Base-by-base conservation (phyloP, 2,113 vertebrate species). In the Protobothrops flavoviridis region DNA sequence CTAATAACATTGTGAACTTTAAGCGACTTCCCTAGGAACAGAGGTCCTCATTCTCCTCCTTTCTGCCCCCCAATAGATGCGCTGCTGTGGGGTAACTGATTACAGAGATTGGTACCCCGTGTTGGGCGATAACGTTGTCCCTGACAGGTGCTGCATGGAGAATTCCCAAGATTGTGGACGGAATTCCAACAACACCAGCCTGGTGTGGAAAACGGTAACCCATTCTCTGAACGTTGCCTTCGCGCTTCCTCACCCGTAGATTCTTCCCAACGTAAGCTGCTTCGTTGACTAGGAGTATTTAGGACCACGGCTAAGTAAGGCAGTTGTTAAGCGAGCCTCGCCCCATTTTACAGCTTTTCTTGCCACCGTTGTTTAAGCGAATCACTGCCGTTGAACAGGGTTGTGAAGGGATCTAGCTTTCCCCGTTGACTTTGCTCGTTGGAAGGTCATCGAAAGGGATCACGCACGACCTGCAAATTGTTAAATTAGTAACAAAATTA, bases 81-180 rank as follows among this genome's bases (percentile, higher is more conserved):
- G 98, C 91, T 99, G 99, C 97, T 99, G 99, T 17, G 99, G 99
- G 0, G 99, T 99, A 95, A 99, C 97, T 0, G 98, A 98, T 61
- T 98, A 98, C 95, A 99, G 98, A 0, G 99, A 99, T 92, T 99
- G 99, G 99, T 98, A 98, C 50, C 98, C 98, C 0, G 98, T 99
- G 90, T 97, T 99, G 91, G 98, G 99, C 92, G 98, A 99, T 93
- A 98, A 98, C 93, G 97, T 97, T 7, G 99, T 99, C 50, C 99
- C 99, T 0, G 99, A 99, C 96, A 98, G 99, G 94, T 99, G 99
- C 95, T 99, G 99, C 95, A 98, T 98, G 85, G 99, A 99, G 94
- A 99, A 99, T 96, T 99, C 99, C 94, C 98, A 99, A 96, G 98
- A 99, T 95, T 99, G 99, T 87, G 99, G 99, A 15, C 98, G 97